Conservation (phyloP, 2,888 invertebrate genomes). For the Phragmatobia fuliginosa region DNA sequence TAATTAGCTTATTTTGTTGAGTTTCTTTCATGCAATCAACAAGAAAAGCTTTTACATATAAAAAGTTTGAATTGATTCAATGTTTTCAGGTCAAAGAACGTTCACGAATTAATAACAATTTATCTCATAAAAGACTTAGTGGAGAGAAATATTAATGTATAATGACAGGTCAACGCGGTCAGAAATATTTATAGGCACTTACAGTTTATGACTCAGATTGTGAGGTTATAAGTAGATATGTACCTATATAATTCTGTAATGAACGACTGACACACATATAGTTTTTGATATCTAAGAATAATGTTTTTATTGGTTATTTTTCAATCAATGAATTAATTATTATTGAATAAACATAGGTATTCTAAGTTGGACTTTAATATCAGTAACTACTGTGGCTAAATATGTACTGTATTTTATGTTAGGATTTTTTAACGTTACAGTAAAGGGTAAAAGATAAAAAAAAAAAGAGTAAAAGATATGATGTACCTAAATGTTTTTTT, state of each 20-base stretch:
- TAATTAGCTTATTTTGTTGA: too few relatives aligned
- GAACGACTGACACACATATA: neutral
- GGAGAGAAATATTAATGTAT: slow-evolving; percentile 38
- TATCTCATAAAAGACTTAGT: slow-evolving; percentile 15
- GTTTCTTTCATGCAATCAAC: too few relatives aligned
- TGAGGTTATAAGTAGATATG: slow-evolving; percentile 14
- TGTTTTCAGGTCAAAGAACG: slow-evolving; percentile 19
- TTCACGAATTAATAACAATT: slow-evolving; percentile 26
- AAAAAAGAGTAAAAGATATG: too few relatives aligned
- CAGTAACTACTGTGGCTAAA: too few relatives aligned
- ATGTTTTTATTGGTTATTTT: neutral
- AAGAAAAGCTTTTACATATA: too few relatives aligned
- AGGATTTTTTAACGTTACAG: too few relatives aligned
- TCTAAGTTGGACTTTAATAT: neutral
- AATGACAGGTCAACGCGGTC: slow-evolving; percentile 29
- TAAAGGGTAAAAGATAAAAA: too few relatives aligned
- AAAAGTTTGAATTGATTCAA: slow-evolving; percentile 9
- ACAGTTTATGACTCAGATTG: slow-evolving; percentile 32
- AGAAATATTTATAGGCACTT: slow-evolving; percentile 23
- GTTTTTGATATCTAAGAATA: neutral
- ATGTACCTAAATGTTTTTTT: too few relatives aligned
- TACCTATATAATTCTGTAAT: neutral
- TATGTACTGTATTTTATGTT: too few relatives aligned
- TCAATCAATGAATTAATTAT: neutral
- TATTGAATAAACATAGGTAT: neutral